Evolutionary conservation across 2,113 vertebrate genomes (phyloP).

Genomic region (Nicator chloris): DNA sequence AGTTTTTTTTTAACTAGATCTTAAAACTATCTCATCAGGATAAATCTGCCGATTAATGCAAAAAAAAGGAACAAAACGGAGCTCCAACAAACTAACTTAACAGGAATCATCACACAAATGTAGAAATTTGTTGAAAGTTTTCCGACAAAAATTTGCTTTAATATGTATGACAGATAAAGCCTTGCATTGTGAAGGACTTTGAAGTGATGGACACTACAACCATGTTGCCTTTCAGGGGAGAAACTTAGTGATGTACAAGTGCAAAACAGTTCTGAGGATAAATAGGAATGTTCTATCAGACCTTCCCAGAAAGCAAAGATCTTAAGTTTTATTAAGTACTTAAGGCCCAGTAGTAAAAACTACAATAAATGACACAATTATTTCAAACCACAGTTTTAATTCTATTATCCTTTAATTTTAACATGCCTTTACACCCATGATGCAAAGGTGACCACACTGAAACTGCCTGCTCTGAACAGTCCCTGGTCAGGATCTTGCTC

Average conservation of each 20-base stretch:
- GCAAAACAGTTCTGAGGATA: not conserved
- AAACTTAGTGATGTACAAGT: not conserved
- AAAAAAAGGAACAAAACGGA: not conserved
- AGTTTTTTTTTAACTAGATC: not conserved
- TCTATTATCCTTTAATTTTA: not conserved
- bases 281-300: not conserved
- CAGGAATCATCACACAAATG: not conserved
- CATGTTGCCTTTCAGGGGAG: not conserved
- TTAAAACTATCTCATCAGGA: not conserved
- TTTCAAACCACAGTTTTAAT: not conserved
- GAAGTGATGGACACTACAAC: not conserved
- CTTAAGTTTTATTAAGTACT: not conserved
- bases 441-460: not conserved
- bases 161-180: not conserved
- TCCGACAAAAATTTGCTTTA: not conserved
- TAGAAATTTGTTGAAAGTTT: not conserved
- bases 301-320: not conserved
- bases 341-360: not conserved
- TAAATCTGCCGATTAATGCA: not conserved
- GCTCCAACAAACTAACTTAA: not conserved
- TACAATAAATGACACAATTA: not conserved
- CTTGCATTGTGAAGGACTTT: not conserved
- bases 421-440: not conserved
- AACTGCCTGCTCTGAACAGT: accelerated
- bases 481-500: not conserved